Conservation (phyloP, 2,888 invertebrate species). For the Sipha maydis region DNA sequence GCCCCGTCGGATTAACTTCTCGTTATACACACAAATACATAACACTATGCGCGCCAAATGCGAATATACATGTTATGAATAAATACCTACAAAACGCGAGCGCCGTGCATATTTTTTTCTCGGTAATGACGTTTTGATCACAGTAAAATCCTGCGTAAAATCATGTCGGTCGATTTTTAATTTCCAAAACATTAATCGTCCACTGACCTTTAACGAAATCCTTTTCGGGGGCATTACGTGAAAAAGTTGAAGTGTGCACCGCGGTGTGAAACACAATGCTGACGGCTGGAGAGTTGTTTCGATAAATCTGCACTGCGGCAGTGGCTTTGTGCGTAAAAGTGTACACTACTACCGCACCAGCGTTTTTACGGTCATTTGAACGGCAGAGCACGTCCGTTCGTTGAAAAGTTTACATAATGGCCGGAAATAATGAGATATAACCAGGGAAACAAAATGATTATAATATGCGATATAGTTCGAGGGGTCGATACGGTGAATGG, state of each 20-base stretch:
- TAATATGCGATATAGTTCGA: not conserved
- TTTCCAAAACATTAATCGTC: not conserved
- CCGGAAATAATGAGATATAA: conserved; percentile 48
- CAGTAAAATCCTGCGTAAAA: not conserved
- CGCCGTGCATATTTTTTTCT: not conserved
- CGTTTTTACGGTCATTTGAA: conserved; percentile 52
- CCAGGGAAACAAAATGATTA: conserved; percentile 32
- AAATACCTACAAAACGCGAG: not conserved
- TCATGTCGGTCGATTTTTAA: not conserved
- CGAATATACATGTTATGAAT: not conserved
- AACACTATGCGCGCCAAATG: not conserved
- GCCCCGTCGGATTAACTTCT: conserved; percentile 43
- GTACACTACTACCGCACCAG: not conserved
- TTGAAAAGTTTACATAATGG: conserved; percentile 44
- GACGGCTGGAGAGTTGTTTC: not conserved
- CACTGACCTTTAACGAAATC: not conserved
- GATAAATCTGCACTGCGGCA: not conserved
- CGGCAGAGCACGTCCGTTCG: conserved; percentile 31
- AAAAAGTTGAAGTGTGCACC: not conserved
- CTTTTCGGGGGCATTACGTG: not conserved
- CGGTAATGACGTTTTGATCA: conserved; percentile 28
- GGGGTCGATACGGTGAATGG: not conserved
- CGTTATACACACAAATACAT: conserved; percentile 3
- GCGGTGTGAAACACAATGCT: not conserved
- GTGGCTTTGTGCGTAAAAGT: not conserved